Conservation (phyloP, 2,113 vertebrate species). For the Xiphias gladius region DNA sequence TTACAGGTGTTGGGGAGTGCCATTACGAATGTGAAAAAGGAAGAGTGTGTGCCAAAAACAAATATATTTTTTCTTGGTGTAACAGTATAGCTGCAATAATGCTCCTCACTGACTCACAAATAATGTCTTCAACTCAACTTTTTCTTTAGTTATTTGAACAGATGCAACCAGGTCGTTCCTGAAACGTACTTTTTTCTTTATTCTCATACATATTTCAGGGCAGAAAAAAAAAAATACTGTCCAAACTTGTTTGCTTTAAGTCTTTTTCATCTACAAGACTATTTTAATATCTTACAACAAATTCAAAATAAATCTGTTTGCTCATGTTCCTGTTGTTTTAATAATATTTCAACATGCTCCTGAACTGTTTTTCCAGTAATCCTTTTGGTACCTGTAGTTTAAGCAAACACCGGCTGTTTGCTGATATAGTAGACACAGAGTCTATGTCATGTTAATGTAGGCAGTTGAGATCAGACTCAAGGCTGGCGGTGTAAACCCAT, state of each 20-base stretch:
- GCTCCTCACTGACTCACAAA: neutral
- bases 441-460: neutral
- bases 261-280: neutral
- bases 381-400: neutral
- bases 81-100: neutral
- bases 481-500: neutral
- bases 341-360: neutral
- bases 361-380: neutral
- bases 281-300: neutral
- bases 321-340: no score
- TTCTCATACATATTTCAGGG: no score
- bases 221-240: neutral
- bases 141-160: neutral
- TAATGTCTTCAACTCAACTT: neutral
- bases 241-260: neutral
- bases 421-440: neutral
- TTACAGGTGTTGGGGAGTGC: neutral
- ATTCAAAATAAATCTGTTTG: neutral
- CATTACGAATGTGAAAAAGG: no score
- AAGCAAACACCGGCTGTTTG: conserved; percentile 1
- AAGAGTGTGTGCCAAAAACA: neutral
- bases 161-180: neutral
- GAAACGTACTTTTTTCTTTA: no score
- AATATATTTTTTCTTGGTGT: no score
- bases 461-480: neutral